phyloP scores from a whole-genome alignment of 2,797 vertebrate genomes.

The Thripadectes ignobilis region DNA sequence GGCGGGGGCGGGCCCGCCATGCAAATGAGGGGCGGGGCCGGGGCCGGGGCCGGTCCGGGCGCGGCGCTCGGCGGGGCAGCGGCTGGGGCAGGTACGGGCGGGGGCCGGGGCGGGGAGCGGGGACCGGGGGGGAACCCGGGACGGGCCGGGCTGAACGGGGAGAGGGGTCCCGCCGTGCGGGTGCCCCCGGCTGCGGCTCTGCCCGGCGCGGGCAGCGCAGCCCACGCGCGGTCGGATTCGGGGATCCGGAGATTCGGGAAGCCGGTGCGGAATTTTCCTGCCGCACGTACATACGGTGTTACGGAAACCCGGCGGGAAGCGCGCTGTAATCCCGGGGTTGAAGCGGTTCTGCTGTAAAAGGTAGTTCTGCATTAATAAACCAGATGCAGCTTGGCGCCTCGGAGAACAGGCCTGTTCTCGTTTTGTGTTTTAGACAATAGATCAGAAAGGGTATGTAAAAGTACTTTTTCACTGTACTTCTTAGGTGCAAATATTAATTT shows the following conservation, averaged over 20 bases:
- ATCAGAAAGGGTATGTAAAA: neutral
- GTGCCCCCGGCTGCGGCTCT: too few relatives aligned
- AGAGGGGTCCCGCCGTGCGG: too few relatives aligned
- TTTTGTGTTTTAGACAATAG: neutral
- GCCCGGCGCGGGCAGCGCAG: neutral
- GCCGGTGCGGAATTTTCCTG: neutral
- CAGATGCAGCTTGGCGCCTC: neutral
- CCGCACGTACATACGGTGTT: too few relatives aligned
- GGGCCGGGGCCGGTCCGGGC: too few relatives aligned
- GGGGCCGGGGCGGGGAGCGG: too few relatives aligned
- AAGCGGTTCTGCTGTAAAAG: neutral
- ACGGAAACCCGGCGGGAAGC: neutral
- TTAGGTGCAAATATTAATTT: neutral
- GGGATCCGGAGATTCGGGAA: too few relatives aligned
- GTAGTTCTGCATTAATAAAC: fast-evolving
- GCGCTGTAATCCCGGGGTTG: neutral
- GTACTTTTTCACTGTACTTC: neutral
- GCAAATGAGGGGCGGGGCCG: too few relatives aligned
- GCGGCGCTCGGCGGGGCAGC: too few relatives aligned
- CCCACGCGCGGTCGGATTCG: neutral
- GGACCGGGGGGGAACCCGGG: too few relatives aligned
- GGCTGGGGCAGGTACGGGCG: too few relatives aligned
- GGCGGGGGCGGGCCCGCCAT: too few relatives aligned
- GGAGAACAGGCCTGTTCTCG: neutral
- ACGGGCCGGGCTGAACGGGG: too few relatives aligned